Evolutionary conservation across 2,888 invertebrate genomes (phyloP), one percentile per base, ranked within the genome.

Genomic region (Lasius fuliginosus): DNA sequence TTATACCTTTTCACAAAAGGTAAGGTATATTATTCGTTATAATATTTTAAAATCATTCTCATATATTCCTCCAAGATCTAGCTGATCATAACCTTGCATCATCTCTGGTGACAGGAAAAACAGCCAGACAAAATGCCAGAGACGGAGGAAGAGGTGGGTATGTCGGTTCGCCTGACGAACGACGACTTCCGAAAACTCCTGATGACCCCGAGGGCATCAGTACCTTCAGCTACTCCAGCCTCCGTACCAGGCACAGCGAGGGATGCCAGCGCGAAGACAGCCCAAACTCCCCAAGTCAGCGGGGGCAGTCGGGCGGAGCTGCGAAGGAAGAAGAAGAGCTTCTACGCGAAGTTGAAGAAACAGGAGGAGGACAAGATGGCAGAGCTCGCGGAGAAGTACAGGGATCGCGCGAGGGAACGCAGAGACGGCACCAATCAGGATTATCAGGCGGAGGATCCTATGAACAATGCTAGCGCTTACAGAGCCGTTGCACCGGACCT

Each of bases 401-500:
- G 99, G 84, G 99, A 99, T 94, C 96, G 99, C 82, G 99, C 99
- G 0, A 96, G 98, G 64, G 99, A 99, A 95, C 96, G 99, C 84
- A 95, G 99, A 89, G 99, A 98, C 92, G 99, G 99, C 0, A 96
- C 96, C 0, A 96, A 97, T 91, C 97, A 98, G 8, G 99, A 99
- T 92, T 97, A 98, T 89, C 97, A 97, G 85, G 96, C 97, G 8
- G 97, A 97, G 76, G 98, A 99, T 93, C 98, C 98, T 0, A 97
- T 98, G 86, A 97, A 98, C 67, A 98, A 97, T 30, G 97, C 98
- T 6, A 98, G 98, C 93, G 98, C 98, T 49, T 98, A 98, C 93
- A 95, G 99, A 92, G 99, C 99, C 9, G 99, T 99, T 0, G 99
- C 99, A 3, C 99, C 99, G 0, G 99, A 99, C 95, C 95, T 98